These are phyloP conservation scores for Halocaridina rubra DNA, from an alignment of 2,888 invertebrate species.

Conservation along the genomic window DNA sequence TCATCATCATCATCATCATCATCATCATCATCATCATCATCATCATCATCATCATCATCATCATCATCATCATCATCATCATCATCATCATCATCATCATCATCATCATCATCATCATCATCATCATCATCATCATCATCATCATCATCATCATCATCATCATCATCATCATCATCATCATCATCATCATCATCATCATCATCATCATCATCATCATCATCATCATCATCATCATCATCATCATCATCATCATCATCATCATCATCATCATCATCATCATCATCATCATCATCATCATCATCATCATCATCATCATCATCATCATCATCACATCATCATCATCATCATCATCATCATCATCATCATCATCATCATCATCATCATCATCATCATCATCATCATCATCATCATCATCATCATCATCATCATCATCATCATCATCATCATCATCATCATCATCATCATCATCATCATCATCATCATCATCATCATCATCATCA, in stretches of 20 bases:
- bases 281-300: too few species aligned
- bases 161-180: neutral
- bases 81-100: neutral
- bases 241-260: too few species aligned
- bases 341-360: neutral
- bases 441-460: neutral
- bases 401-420: neutral
- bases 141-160: neutral
- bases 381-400: neutral
- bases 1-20: neutral
- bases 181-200: neutral
- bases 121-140: neutral
- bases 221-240: too few species aligned
- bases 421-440: neutral
- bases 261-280: too few species aligned
- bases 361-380: neutral
- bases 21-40: neutral
- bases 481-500: neutral
- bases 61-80: neutral
- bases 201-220: neutral
- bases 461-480: neutral
- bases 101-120: neutral
- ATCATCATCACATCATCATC: too few species aligned
- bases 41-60: neutral
- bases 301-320: too few species aligned